Evolutionary conservation across 2,797 vertebrate genomes (phyloP), one percentile per base, ranked within the genome.

Genomic region (Nothura maculosa): DNA sequence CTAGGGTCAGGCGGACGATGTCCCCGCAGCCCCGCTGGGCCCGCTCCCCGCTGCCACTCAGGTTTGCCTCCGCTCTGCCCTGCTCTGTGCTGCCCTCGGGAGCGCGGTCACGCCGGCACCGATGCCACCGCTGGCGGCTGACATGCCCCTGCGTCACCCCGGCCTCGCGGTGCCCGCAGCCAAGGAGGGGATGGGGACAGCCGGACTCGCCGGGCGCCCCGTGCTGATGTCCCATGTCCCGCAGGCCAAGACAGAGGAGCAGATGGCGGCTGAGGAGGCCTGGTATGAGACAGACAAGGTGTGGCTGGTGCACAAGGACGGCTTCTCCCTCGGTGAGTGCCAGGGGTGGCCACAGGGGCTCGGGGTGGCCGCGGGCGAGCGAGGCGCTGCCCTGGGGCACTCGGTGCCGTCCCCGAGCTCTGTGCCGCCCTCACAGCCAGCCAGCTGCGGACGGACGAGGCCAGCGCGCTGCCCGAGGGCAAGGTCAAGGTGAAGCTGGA

Each of bases 261-360:
- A 99, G 98, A 99, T 99, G 4, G 98, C 98, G 0, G 98, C 98
- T 0, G 99, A 99, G 95, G 99, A 99, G 96, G 98, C 98, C 90
- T 99, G 99, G 99, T 99, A 99, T 9, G 99, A 99, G 96, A 99
- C 99, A 0, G 99, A 99, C 95, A 99, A 99, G 85, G 98, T 99
- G 96, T 99, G 99, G 99, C 98, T 99, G 85, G 98, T 99, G 97
- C 99, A 99, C 98, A 99, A 98, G 92, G 98, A 99, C 77, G 99
- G 99, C 81, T 99, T 99, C 97, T 99, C 99, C 50, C 97, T 99
- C 92, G 99, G 99, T 99, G 95, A 98, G 99, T 97, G 12, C 9
- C 7, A 1, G 21, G 40, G 24, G 21, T 45, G 68, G 21, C 11
- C 22, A 28, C 6, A 11, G 40, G 62, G 40, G 40, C 17, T 28